These are phyloP conservation scores for Glyptemys insculpta DNA, from an alignment of 2,797 vertebrate species.

Conservation along the genomic window DNA sequence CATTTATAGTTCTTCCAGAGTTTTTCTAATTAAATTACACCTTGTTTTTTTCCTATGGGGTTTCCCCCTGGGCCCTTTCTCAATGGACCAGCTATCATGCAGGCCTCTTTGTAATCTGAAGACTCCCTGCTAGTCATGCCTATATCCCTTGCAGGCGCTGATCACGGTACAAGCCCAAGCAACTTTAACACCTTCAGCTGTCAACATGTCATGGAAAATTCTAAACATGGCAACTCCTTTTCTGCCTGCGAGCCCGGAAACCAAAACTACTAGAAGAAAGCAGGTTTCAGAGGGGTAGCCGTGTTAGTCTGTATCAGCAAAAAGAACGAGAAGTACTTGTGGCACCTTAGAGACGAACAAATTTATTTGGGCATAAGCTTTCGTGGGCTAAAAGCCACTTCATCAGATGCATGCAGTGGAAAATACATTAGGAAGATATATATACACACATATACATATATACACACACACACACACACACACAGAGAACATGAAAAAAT, in stretches of 20 bases:
- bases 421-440: too few relatives aligned
- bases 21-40: not conserved
- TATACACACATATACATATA: too few relatives aligned
- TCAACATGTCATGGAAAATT: not conserved
- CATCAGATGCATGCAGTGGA: too few relatives aligned
- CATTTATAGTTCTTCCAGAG: not conserved
- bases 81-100: not conserved
- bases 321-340: too few relatives aligned
- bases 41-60: not conserved
- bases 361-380: too few relatives aligned
- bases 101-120: not conserved
- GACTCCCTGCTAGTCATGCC: not conserved
- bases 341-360: too few relatives aligned
- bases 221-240: not conserved
- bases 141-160: not conserved
- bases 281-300: not conserved
- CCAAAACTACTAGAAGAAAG: not conserved
- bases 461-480: too few relatives aligned
- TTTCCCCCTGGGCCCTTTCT: not conserved
- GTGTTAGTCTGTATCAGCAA: too few relatives aligned
- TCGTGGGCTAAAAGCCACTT: too few relatives aligned
- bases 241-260: not conserved
- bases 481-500: too few relatives aligned
- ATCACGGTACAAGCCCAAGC: not conserved
- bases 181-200: not conserved